Evolutionary conservation across 2,113 vertebrate genomes (phyloP), one percentile per base, ranked within the genome.

Genomic region (Penelope pileata): DNA sequence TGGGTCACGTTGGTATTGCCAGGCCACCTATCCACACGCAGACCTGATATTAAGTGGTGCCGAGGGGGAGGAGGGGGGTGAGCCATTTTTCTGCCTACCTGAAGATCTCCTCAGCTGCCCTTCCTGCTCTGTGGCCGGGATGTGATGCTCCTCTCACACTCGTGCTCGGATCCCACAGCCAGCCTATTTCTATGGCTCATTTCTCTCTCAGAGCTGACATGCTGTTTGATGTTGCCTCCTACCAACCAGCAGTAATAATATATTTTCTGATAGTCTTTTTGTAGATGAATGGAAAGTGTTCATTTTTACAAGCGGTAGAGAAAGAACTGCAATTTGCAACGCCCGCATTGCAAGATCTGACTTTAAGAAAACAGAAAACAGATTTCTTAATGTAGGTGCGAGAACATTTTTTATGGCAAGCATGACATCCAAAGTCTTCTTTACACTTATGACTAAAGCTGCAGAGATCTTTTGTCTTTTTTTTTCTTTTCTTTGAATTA

Each of bases 301-400:
- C 81, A 2, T 78, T 95, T 94, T 84, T 75, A 91, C 73, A 89
- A 83, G 78, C 0, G 0, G 40, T 58, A 24, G 93, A 53, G 60
- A 56, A 93, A 88, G 83, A 91, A 62, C 74, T 84, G 74, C 64
- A 2, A 1, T 89, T 94, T 73, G 48, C 88, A 74, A 93, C 89
- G 86, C 91, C 83, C 36, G 84, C 85, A 12, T 76, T 60, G 38
- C 2, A 3, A 50, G 68, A 90, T 84, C 62, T 66, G 54, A 82
- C 95, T 93, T 91, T 64, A 91, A 84, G 83, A 79, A 93, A 96
- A 88, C 59, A 96, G 90, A 92, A 93, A 91, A 80, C 85, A 90
- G 64, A 72, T 93, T 95, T 93, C 83, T 68, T 80, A 58, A 26
- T 92, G 88, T 91, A 93, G 86, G 62, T 89, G 86, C 86, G 88